Conservation (phyloP, 2,888 invertebrate species). For the Stenodema calcarata region DNA sequence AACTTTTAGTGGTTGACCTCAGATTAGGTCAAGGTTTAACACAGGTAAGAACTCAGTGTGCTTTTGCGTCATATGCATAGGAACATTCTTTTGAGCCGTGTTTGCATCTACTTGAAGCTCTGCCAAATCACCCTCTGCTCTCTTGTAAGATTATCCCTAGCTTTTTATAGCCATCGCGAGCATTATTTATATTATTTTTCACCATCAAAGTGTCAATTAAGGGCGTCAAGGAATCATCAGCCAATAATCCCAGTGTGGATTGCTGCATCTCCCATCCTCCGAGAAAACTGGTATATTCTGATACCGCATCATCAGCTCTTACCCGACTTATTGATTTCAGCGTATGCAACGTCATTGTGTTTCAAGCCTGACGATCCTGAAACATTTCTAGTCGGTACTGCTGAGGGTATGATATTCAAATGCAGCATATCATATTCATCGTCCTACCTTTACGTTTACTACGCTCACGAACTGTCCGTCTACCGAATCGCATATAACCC, state of each 20-base stretch:
- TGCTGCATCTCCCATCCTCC: no score
- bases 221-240: no score
- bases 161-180: no score
- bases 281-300: no score
- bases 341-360: conserved; percentile 65
- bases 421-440: conserved; percentile 85
- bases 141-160: no score
- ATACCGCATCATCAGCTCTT: no score
- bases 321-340: not conserved
- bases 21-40: no score
- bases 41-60: not conserved
- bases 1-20: not conserved
- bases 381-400: conserved; percentile 89
- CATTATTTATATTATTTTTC: no score
- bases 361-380: conserved; percentile 83
- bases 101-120: not conserved
- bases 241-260: no score
- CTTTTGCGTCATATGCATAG: no score
- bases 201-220: no score
- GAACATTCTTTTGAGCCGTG: not conserved
- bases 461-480: conserved; percentile 86
- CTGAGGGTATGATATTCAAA: conserved; percentile 89
- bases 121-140: no score
- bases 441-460: conserved; percentile 76
- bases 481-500: conserved; percentile 88